A percentile compares a stretch with the other conserved stretches of the same genome.
phyloP scores from a whole-genome alignment of 2,113 vertebrate species.

The Podarcis raffonei region DNA sequence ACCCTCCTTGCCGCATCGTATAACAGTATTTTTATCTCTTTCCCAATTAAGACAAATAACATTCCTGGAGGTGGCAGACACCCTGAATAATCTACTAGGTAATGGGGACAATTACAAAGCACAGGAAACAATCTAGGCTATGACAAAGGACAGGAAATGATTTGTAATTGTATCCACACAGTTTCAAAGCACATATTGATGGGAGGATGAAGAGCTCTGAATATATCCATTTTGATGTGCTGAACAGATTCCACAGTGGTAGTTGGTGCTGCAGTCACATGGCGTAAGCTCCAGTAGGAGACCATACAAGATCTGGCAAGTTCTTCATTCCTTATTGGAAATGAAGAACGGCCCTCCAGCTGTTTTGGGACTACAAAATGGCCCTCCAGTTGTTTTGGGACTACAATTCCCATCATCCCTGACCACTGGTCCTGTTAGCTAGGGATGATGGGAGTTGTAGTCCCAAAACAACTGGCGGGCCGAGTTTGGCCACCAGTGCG shows the following conservation, averaged over 20 bases:
- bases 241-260: background rate
- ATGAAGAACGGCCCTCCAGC: background rate
- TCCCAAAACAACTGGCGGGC: too few species aligned
- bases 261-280: background rate
- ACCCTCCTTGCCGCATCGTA: too few species aligned
- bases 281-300: background rate
- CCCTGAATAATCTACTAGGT: background rate
- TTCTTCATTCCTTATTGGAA: background rate
- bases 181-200: slow-evolving; percentile 3
- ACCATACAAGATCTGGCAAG: background rate
- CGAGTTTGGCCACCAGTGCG: too few species aligned
- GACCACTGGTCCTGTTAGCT: too few species aligned
- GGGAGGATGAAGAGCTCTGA: background rate
- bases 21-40: too few species aligned
- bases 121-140: background rate
- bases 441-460: too few species aligned
- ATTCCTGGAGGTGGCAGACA: background rate
- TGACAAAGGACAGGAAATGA: background rate
- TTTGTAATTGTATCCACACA: background rate
- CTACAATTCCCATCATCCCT: too few species aligned
- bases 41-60: background rate
- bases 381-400: too few species aligned
- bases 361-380: too few species aligned
- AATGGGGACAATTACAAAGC: background rate
- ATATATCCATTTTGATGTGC: background rate